Evolutionary conservation across 2,797 vertebrate genomes (phyloP).

Genomic region (Clarias platycephalus): DNA sequence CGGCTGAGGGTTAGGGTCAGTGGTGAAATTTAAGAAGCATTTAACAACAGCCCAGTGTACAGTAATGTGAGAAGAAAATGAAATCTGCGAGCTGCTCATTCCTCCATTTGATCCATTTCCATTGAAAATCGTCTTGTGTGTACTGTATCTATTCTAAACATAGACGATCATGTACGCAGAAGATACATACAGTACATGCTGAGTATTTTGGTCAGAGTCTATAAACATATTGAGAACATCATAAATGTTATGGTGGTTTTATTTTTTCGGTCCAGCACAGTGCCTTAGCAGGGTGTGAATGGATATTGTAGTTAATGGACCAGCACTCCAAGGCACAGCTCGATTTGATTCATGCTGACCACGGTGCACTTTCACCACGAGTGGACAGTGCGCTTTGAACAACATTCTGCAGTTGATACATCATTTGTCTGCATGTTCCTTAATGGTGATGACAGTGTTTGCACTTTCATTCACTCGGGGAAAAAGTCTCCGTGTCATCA

Average conservation of each 20-base stretch:
- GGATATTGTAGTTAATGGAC: conserved; percentile 57
- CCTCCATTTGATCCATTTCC: conserved; percentile 58
- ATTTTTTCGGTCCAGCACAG: conserved; percentile 43
- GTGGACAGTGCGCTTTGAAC: conserved; percentile 67
- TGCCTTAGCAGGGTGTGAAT: conserved; percentile 46
- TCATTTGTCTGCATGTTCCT: conserved; percentile 64
- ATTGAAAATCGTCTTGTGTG: conserved; percentile 55
- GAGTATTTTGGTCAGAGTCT: conserved; percentile 27
- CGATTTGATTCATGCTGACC: conserved; percentile 57
- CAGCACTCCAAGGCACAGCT: conserved; percentile 48
- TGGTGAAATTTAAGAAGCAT: conserved; percentile 8
- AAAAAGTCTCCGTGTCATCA: conserved; percentile 62
- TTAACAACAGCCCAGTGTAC: not conserved
- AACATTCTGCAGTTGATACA: conserved; percentile 63
- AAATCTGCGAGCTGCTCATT: conserved; percentile 41
- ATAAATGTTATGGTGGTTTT: conserved; percentile 46
- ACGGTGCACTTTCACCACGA: conserved; percentile 54
- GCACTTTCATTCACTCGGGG: conserved; percentile 62
- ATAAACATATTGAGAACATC: conserved; percentile 45
- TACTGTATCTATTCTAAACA: conserved; percentile 34
- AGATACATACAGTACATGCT: conserved; percentile 33
- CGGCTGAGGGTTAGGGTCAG: not conserved
- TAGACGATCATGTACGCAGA: conserved; percentile 31
- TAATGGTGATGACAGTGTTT: conserved; percentile 71
- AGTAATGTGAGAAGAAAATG: conserved; percentile 66